Evolutionary conservation across 2,797 vertebrate species (phyloP), one percentile per base, ranked within the genome.

Genomic region (Amblyopsis hoosieri): DNA sequence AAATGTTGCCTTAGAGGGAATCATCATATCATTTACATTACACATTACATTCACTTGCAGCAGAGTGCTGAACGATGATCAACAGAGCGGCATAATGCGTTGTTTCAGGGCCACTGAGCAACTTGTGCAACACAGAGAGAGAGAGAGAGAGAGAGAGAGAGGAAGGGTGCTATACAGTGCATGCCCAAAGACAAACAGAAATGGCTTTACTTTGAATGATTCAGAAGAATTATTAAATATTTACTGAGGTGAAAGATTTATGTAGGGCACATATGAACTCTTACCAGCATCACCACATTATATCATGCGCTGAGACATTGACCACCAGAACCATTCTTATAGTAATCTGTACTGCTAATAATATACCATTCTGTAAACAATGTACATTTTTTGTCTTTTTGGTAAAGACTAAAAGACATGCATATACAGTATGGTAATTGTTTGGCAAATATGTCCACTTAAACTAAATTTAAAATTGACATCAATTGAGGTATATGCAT

Each of bases 1-100:
- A 85, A 90, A 87, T 77, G 81, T 78, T 84, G 80, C 84, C 83
- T 90, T 75, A 70, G 71, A 91, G 89, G 76, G 81, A 83, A 84
- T 82, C 81, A 92, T 91, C 86, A 83, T 91, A 92, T 93, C 90
- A 89, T 92, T 92, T 91, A 90, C 90, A 90, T 91, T 82, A 76
- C 77, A 90, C 90, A 90, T 91, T 82, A 76, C 77, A 83, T 90
- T 89, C 85, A 83, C 71, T 87, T 84, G 80, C 80, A 80, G 72
- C 62, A 71, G 79, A 84, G 72, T 64, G 61, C 86, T 78, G 85
- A 85, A 75, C 58, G 80, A 56, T 74, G 88, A 86, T 81, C 90
- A 91, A 76, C 87, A 75, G 83, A 90, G 91, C 85, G 82, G 82
- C 77, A 88, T 87, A 90, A 93, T 88, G 68, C 61, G 74, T 66